Evolutionary conservation across 2,888 invertebrate genomes (phyloP).

Genomic region (Drosophila subsilvestris): DNA sequence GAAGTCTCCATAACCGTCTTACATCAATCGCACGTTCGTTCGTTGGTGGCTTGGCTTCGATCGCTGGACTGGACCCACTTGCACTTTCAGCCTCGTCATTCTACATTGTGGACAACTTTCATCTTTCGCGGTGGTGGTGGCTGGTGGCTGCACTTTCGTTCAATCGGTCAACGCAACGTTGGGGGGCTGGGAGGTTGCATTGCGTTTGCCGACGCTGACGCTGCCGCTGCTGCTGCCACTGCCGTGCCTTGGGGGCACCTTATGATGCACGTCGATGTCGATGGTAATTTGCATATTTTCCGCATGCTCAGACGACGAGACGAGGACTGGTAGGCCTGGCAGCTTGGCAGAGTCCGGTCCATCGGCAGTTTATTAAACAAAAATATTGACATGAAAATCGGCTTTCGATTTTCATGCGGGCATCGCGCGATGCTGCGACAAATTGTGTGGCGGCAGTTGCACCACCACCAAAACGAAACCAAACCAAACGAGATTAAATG

Average conservation of each 20-base stretch:
- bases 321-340: background rate
- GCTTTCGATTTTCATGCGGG: constrained; percentile 73
- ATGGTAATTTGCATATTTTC: constrained; percentile 76
- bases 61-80: constrained; percentile 55
- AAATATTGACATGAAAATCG: constrained; percentile 79
- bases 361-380: constrained; percentile 68
- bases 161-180: constrained; percentile 59
- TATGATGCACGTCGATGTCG: constrained; percentile 30
- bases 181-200: constrained; percentile 16
- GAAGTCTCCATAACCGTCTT: constrained; percentile 53
- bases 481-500: constrained; percentile 73
- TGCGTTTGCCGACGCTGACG: constrained; percentile 18
- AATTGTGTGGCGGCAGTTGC: constrained; percentile 72
- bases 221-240: constrained; percentile 34
- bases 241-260: constrained; percentile 39
- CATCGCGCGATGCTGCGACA: constrained; percentile 56
- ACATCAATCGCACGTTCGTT: constrained; percentile 60
- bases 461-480: constrained; percentile 34
- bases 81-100: constrained; percentile 68
- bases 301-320: constrained; percentile 64
- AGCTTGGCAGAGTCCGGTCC: background rate
- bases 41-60: background rate
- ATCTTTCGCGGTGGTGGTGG: constrained; percentile 42
- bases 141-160: constrained; percentile 63
- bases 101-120: constrained; percentile 69